Base-by-base conservation (phyloP, 2,888 invertebrate genomes). In the Hemicrepidius hirtus region DNA sequence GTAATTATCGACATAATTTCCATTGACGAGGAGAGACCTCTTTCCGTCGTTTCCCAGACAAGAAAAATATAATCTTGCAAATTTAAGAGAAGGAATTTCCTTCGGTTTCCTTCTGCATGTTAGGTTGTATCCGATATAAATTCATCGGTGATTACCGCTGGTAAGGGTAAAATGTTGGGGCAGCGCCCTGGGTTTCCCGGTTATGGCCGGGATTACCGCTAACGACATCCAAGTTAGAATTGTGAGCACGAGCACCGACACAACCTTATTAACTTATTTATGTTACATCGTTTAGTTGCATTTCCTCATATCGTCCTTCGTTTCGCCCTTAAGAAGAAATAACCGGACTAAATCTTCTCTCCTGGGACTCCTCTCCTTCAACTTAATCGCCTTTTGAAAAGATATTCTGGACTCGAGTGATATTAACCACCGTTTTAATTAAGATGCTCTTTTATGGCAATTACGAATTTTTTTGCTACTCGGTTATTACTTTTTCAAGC, bases 181-280 rank as follows among this genome's bases (percentile, higher is more conserved):
- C 72, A 69, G 35, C 21, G 21, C 37, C 3, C 50, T 32, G 62
- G 72, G 74, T 74, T 75, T 69, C 73, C 76, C 78, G 78, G 76
- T 81, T 80, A 81, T 80, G 76, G 79, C 78, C 75, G 64, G 81
- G 80, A 82, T 82, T 82, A 82, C 80, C 72, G 68, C 74, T 81
- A 81, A 82, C 79, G 80, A 80, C 78, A 73, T 78, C 80, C 76
- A 77, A 79, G 78, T 79, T 77, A 75, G 79, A 79, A 79, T 72
- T 82, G 78, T 68, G 76, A 78, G 77, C 77, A 74, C 73, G 63
- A 64, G 68, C 68, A 41, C 74, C 67, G 72, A 72, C 65, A 73
- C 66, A 69, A 68, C 69, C 68, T 79, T 78, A 79, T 80, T 79
- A 77, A 77, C 75, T 78, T 81, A 80, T 81, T 80, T 80, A 77